A percentile compares a stretch with the other conserved stretches of the same genome.
phyloP scores from a whole-genome alignment of 2,797 vertebrate genomes.

The Hapalemur alaotrensis region DNA sequence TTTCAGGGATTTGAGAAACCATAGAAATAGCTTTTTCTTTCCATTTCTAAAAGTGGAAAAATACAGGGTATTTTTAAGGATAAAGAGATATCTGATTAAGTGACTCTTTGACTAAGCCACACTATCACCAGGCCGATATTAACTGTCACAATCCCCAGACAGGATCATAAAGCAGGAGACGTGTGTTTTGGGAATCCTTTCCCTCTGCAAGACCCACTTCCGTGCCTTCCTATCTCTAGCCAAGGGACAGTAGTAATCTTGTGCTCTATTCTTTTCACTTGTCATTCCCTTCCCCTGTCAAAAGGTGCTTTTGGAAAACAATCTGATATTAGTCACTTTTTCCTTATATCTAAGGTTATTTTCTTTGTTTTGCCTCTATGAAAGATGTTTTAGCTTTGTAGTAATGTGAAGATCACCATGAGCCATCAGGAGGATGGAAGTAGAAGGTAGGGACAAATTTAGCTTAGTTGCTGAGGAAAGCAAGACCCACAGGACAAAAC shows the following conservation, averaged over 20 bases:
- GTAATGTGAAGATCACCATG: background rate
- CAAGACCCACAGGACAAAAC: background rate
- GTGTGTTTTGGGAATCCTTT: background rate
- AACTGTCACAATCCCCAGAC: background rate
- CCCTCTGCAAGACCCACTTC: background rate
- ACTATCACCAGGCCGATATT: background rate
- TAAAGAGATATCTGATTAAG: conserved; percentile 34
- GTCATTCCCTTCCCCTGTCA: background rate
- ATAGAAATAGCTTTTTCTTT: conserved; percentile 48
- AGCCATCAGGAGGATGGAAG: background rate
- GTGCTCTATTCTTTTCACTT: background rate
- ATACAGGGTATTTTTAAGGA: conserved; percentile 32
- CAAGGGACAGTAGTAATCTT: background rate
- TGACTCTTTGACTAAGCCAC: background rate
- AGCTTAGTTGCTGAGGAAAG: background rate
- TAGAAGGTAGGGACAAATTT: background rate
- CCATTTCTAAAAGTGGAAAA: conserved; percentile 26
- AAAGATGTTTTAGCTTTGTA: background rate
- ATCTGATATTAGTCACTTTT: background rate
- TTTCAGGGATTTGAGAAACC: conserved; percentile 30
- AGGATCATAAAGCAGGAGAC: background rate
- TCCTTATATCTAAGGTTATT: background rate
- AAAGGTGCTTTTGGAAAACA: background rate
- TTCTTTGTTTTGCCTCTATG: background rate
- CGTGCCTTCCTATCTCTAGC: background rate